Evolutionary conservation across 2,797 vertebrate genomes (phyloP), one percentile per base, ranked within the genome.

Genomic region (Brotula barbata): DNA sequence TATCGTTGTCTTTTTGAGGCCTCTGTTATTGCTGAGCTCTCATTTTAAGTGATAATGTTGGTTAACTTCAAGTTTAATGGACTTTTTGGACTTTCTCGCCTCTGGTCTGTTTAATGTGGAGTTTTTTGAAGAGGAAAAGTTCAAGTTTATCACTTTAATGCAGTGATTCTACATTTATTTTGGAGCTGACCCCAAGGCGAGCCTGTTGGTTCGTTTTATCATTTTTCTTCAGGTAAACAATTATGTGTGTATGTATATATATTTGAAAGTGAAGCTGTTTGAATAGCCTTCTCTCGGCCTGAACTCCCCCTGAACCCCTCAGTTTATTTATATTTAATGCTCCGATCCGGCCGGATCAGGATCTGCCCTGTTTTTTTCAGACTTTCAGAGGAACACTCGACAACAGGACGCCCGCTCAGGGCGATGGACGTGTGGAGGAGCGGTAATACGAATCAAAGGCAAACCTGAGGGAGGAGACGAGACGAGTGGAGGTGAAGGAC

Each of bases 401-500:
- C 67, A 81, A 74, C 65, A 66, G 67, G 71, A 65, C 31, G 13
- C 62, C 54, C 31, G 64, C 84, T 81, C 60, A 33, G 67, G 72
- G 75, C 68, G 17, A 21, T 48, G 68, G 50, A 85, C 53, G 73
- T 74, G 75, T 71, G 0, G 15, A 23, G 65, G 47, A 78, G 59
- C 40, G 25, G 58, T 39, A 71, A 73, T 66, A 45, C 7, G 1
- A 78, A 78, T 76, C 79, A 76, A 82, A 85, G 64, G 39, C 3
- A 33, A 74, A 70, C 17, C 47, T 9, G 19, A 6, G 58, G 40
- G 51, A 33, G 37, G 45, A 62, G 47, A 60, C 1, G 19, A 62
- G 47, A 60, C 1, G 19, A 77, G 64, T 58, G 43, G 14, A 59
- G 77, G 75, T 78, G 84, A 83, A 82, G 82, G 77, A 77, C 75